These are phyloP conservation scores for Caerostris extrusa DNA, from an alignment of 1,140 invertebrate species.

Conservation along the genomic window DNA sequence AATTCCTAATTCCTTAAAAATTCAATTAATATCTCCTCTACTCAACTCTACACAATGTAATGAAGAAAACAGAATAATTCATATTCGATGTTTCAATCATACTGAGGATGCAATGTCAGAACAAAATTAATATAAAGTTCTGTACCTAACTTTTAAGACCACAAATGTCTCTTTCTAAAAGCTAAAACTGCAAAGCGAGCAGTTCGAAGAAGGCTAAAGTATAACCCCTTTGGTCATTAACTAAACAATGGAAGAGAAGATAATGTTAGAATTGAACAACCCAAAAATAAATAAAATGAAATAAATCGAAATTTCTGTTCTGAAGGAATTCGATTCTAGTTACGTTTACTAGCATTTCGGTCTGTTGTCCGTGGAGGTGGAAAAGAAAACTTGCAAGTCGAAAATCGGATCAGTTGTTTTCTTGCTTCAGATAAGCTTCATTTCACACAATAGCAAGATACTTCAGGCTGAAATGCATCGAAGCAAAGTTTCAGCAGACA, in stretches of 20 bases:
- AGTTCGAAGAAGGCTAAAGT: neutral
- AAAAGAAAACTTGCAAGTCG: constrained; percentile 46
- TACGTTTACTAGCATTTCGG: neutral
- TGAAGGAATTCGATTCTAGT: constrained; percentile 32
- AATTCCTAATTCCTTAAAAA: too few species aligned
- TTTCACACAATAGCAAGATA: constrained; percentile 43
- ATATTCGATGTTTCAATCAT: too few species aligned
- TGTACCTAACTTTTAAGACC: neutral
- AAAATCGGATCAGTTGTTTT: constrained; percentile 61
- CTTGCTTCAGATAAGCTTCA: constrained; percentile 47
- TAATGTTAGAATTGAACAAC: neutral
- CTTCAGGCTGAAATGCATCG: constrained; percentile 6
- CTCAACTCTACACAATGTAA: too few species aligned
- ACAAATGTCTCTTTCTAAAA: neutral
- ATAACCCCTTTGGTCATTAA: neutral
- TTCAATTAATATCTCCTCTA: too few species aligned
- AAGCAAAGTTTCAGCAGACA: constrained; percentile 25
- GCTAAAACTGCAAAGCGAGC: neutral
- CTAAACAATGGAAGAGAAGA: constrained; percentile 17
- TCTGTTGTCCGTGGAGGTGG: constrained; percentile 42
- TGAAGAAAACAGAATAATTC: too few species aligned
- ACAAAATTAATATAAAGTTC: neutral
- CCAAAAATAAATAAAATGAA: neutral
- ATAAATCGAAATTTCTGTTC: neutral
- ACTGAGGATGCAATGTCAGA: neutral